These are phyloP conservation scores for Chionodraco myersi DNA, from an alignment of 2,113 vertebrate genomes.

Conservation along the genomic window DNA sequence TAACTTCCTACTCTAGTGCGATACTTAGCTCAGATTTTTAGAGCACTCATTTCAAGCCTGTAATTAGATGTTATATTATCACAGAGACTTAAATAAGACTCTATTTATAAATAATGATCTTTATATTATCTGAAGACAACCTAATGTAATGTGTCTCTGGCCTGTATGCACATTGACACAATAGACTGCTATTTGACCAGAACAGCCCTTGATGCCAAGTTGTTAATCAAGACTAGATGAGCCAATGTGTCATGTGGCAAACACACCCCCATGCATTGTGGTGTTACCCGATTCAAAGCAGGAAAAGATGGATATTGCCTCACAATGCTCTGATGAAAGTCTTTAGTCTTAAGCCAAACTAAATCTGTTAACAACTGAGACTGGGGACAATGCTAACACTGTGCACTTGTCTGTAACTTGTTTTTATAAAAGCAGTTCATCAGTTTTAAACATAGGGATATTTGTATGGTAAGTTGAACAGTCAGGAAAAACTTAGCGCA, in stretches of 20 bases:
- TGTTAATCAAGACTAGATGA: not conserved
- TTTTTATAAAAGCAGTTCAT: not conserved
- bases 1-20: not conserved
- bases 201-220: not conserved
- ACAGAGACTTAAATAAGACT: not conserved
- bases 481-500: not conserved
- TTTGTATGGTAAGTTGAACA: constrained; percentile 6
- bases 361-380: not conserved
- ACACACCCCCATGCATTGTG: not conserved
- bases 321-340: not conserved
- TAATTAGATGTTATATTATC: constrained; percentile 4
- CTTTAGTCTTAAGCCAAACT: not conserved
- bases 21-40: not conserved
- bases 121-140: not conserved
- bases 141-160: not conserved
- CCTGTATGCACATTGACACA: not conserved
- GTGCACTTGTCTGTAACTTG: not conserved
- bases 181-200: not conserved
- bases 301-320: not conserved
- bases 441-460: not conserved
- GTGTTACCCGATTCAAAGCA: not conserved
- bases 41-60: constrained; percentile 2
- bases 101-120: too few species aligned
- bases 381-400: not conserved
- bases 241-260: not conserved